phyloP scores from a whole-genome alignment of 2,888 invertebrate genomes.

The Platerodrilus igneus region DNA sequence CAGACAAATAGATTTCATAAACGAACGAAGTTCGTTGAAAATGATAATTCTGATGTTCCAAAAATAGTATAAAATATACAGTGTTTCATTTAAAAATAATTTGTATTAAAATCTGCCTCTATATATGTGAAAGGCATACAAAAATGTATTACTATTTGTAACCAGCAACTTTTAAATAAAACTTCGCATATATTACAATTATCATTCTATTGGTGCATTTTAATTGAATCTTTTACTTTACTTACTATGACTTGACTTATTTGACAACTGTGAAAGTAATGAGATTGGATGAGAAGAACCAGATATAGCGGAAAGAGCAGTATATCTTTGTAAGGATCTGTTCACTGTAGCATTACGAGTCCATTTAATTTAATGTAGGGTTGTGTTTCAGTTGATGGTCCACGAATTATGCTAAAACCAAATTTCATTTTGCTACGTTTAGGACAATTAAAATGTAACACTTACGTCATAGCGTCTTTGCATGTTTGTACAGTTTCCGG shows the following conservation, averaged over 20 bases:
- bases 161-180: no score
- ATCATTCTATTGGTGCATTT: no score
- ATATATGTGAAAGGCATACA: no score
- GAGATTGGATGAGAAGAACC: slow-evolving; percentile 61
- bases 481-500: slow-evolving; percentile 48
- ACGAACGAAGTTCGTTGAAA: no score
- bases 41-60: no score
- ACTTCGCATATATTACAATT: no score
- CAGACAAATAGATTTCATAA: no score
- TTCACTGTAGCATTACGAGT: slow-evolving; percentile 42
- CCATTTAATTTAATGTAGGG: slow-evolving; percentile 48
- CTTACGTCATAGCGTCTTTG: slow-evolving; percentile 46
- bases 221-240: no score
- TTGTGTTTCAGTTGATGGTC: slow-evolving; percentile 48
- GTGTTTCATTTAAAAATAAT: no score
- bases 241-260: slow-evolving; percentile 58
- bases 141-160: no score
- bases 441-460: slow-evolving; percentile 18
- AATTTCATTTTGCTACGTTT: slow-evolving; percentile 9
- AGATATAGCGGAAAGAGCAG: slow-evolving; percentile 49
- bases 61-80: no score
- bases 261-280: slow-evolving; percentile 62
- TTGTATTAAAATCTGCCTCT: no score
- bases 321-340: slow-evolving; percentile 39
- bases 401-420: slow-evolving; percentile 44